Percentiles rank a stretch among this genome's conserved stretches.
These are phyloP conservation scores for Melanostigma gelatinosum DNA, from an alignment of 2,113 vertebrate genomes.

Conservation along the genomic window DNA sequence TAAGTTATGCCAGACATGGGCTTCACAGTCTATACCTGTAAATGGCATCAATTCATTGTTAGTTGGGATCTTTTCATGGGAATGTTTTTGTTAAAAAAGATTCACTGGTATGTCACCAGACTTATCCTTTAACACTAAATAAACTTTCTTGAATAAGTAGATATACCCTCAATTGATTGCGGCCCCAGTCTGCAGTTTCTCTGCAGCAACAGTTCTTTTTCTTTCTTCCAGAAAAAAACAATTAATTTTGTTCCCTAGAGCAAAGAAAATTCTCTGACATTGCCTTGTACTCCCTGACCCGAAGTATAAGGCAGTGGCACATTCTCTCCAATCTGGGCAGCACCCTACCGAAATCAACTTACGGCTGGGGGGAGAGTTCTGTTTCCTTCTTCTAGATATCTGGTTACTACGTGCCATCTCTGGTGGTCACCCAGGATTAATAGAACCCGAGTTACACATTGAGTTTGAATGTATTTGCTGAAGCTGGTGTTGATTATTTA, in stretches of 20 bases:
- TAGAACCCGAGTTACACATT: background rate
- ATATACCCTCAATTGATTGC: background rate
- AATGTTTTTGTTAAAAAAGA: background rate
- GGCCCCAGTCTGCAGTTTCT: background rate
- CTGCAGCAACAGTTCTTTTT: background rate
- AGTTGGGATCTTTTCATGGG: background rate
- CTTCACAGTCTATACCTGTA: background rate
- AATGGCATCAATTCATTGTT: background rate
- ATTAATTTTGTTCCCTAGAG: constrained; percentile 7
- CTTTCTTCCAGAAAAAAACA: constrained; percentile 9
- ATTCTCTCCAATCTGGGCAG: background rate
- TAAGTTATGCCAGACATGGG: background rate
- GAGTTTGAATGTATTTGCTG: background rate
- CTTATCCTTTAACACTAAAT: background rate
- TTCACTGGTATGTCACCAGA: background rate
- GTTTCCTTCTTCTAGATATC: constrained; percentile 7
- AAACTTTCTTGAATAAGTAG: background rate
- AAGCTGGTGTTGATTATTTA: background rate
- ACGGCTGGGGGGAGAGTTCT: background rate
- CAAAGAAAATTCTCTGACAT: background rate
- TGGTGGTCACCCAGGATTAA: background rate
- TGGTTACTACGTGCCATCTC: background rate
- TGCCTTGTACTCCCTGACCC: background rate
- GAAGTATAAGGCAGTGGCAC: background rate
- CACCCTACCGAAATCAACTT: background rate